These are phyloP conservation scores for Gymnarchus niloticus DNA, from an alignment of 2,113 vertebrate species.

Conservation along the genomic window DNA sequence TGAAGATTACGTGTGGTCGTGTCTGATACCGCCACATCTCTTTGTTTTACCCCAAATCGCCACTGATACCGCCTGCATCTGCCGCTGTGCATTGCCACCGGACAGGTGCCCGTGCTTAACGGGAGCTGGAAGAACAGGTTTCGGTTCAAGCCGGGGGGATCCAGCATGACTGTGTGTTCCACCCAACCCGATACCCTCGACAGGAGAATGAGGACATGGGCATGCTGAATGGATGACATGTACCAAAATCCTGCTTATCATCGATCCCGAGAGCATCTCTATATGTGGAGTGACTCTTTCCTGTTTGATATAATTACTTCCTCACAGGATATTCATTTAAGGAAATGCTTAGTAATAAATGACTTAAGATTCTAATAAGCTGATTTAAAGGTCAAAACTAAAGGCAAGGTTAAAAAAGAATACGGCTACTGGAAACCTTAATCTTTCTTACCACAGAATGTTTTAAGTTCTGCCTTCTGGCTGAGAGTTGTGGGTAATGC, in stretches of 20 bases:
- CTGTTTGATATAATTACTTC: background rate
- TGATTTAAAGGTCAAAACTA: background rate
- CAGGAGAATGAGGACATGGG: background rate
- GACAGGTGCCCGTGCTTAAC: background rate
- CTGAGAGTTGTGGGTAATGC: background rate
- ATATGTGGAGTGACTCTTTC: background rate
- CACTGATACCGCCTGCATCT: background rate
- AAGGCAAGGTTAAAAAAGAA: background rate
- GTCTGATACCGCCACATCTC: conserved; percentile 27
- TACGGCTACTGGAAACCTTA: background rate
- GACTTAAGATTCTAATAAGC: background rate
- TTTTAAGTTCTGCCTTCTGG: background rate
- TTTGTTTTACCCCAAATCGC: background rate
- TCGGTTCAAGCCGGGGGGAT: background rate
- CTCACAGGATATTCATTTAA: background rate
- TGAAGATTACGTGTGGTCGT: conserved; percentile 39
- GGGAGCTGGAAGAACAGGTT: background rate
- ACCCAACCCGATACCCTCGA: background rate
- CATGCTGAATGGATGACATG: background rate
- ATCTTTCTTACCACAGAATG: background rate
- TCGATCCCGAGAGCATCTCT: background rate
- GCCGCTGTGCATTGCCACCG: background rate
- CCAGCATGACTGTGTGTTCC: background rate
- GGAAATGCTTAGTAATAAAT: background rate
- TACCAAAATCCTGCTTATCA: background rate